Conservation (phyloP, 2,888 invertebrate genomes). For the Pheosia gnoma region DNA sequence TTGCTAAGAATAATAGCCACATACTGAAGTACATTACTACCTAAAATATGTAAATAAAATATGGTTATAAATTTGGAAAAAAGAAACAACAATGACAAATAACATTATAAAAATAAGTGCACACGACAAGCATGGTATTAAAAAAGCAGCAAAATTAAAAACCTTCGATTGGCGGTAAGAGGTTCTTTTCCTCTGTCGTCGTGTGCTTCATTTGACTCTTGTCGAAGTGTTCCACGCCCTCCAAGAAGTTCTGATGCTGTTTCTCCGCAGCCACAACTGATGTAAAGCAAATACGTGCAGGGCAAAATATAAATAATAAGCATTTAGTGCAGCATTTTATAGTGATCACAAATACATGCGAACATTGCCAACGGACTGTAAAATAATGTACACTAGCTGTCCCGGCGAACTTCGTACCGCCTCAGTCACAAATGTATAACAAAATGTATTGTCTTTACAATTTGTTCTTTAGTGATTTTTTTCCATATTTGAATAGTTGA, state of each 20-base stretch:
- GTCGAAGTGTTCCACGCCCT: constrained; percentile 89
- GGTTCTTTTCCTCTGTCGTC: constrained; percentile 89
- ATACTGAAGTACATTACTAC: too few species aligned
- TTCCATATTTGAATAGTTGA: too few species aligned
- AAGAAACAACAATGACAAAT: too few species aligned
- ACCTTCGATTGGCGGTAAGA: constrained; percentile 90
- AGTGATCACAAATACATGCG: background rate
- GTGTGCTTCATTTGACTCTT: constrained; percentile 89
- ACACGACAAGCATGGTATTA: constrained; percentile 34
- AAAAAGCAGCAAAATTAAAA: constrained; percentile 57
- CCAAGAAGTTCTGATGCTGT: constrained; percentile 88
- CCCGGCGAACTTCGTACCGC: too few species aligned
- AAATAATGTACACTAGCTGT: too few species aligned
- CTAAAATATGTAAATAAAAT: too few species aligned
- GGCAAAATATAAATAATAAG: constrained; percentile 37
- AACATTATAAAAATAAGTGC: background rate
- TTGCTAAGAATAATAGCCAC: too few species aligned
- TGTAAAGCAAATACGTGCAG: constrained; percentile 75
- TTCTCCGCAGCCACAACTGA: constrained; percentile 89
- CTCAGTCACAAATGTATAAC: too few species aligned
- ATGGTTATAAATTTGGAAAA: too few species aligned
- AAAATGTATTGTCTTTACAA: too few species aligned
- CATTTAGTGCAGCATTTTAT: constrained; percentile 6
- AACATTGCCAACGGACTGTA: background rate
- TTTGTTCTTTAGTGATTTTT: too few species aligned